Base-by-base conservation (phyloP, 2,888 invertebrate species). In the Panzeria rudis region DNA sequence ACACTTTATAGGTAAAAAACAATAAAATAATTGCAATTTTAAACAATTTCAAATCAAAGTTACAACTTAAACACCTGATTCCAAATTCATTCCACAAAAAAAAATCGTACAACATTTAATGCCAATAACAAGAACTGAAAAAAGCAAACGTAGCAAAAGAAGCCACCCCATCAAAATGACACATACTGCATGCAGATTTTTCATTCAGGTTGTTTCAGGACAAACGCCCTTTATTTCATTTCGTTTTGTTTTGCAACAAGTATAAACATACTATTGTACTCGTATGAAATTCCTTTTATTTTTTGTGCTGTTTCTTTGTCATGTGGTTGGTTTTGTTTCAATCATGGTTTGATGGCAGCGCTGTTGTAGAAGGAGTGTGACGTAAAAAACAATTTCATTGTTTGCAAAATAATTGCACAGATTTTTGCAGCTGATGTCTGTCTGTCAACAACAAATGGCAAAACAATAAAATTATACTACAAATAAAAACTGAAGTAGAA, bases 351-450 rank as follows among this genome's bases (percentile, higher is more conserved):
- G 69, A 75, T 71, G 62, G 29, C 44, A 17, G 56, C n/a, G 32
- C n/a, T 56, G 73, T 64, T 9, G 2, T 47, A 44, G 47, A 20
- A 32, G 29, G 56, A 69, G 82, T 76, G 56, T 56, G 69, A 66
- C 41, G 32, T 25, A 64, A 77, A 75, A 77, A 76, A 89, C 89
- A 90, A 90, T 91, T 90, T 89, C 90, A 91, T 91, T 91, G 91
- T 91, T 90, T 73, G 90, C 90, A 89, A 90, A 91, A 91, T 91
- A 91, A 91, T 91, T 91, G 91, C 90, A 89, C 88, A 88, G 89
- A 89, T 88, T 88, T 85, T 89, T 88, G 86, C 91, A 91, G 91
- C 90, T 91, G 91, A 87, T 87, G 90, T 82, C 89, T 82, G 86
- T 66, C 71, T 69, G 78, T 85, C 82, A 75, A 71, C 75, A 85